phyloP scores from a whole-genome alignment of 2,888 invertebrate species.

The Nineta flava region DNA sequence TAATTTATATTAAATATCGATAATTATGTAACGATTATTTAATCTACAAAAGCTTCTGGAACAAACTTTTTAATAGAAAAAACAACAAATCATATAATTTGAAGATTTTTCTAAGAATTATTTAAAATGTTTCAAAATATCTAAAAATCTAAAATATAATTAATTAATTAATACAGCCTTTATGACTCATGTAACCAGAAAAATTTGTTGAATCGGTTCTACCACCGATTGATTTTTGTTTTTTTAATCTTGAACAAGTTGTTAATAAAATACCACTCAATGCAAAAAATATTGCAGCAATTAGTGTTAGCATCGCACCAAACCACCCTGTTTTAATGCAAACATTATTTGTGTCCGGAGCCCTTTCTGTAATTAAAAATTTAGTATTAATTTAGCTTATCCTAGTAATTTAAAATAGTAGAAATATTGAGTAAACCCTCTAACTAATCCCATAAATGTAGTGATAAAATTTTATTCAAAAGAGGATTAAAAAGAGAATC shows the following conservation, averaged over 20 bases:
- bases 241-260: conserved; percentile 58
- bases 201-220: conserved; percentile 17
- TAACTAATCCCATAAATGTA: no score
- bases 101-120: no score
- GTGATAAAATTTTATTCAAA: no score
- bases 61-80: no score
- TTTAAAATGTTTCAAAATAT: no score
- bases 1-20: no score
- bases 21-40: no score
- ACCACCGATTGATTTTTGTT: conserved; percentile 29
- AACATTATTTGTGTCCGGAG: conserved; percentile 21
- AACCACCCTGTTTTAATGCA: conserved; percentile 34
- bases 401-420: background rate
- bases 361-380: background rate
- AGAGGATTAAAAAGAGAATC: no score
- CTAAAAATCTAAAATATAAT: no score
- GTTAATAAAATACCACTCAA: conserved; percentile 56
- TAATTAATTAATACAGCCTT: conserved; percentile 25
- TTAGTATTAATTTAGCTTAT: background rate
- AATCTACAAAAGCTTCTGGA: no score
- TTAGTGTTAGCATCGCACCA: conserved; percentile 32
- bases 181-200: conserved; percentile 28
- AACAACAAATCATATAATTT: no score
- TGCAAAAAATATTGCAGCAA: conserved; percentile 40
- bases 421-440: background rate